Percentiles rank a stretch among this genome's conserved stretches.
Conservation (phyloP, 2,797 vertebrate genomes). For the Sternotherus odoratus region DNA sequence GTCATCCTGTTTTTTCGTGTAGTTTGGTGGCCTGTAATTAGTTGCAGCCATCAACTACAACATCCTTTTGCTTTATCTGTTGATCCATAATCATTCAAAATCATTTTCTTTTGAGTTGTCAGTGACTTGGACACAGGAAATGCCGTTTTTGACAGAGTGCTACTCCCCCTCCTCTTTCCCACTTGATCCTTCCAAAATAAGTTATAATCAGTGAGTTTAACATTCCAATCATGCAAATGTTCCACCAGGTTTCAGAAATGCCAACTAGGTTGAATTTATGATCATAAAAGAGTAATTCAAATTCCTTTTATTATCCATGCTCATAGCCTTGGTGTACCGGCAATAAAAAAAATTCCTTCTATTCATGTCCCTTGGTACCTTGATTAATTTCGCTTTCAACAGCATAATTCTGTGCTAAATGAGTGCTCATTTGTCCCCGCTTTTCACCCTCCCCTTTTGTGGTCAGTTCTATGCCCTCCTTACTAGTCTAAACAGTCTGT, state of each 20-base stretch:
- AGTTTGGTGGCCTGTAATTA: neutral
- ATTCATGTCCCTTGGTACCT: neutral
- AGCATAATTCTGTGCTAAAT: neutral
- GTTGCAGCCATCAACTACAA: neutral
- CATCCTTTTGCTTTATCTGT: neutral
- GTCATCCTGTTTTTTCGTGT: neutral
- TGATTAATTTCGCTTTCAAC: neutral
- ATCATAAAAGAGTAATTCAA: neutral
- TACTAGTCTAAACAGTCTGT: neutral
- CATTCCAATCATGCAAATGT: neutral
- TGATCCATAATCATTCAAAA: neutral
- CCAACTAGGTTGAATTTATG: neutral
- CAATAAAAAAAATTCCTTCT: neutral
- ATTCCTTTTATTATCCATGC: neutral
- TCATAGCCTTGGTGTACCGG: neutral
- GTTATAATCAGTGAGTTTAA: neutral
- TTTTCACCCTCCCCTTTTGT: neutral
- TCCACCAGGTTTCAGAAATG: neutral
- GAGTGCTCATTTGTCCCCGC: accelerated
- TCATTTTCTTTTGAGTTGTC: neutral
- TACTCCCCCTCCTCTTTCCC: neutral
- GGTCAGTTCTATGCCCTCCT: neutral
- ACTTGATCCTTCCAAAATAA: neutral
- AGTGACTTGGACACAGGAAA: constrained; percentile 5
- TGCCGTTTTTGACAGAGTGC: neutral